Evolutionary conservation across 2,113 vertebrate genomes (phyloP).

Genomic region (Emberiza fucata): DNA sequence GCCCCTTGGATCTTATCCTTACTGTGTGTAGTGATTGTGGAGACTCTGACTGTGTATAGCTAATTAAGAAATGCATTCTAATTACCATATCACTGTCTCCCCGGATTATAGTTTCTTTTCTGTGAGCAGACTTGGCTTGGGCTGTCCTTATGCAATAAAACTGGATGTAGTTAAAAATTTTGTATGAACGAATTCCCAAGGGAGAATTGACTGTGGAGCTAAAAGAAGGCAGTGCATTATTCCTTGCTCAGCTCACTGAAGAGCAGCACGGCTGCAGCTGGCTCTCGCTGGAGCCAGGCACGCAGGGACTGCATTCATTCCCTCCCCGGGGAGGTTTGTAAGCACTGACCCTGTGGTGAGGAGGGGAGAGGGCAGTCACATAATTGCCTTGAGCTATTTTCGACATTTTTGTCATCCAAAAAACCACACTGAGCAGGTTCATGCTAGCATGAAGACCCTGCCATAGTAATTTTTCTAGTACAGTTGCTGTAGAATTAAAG

Average conservation of each 20-base stretch:
- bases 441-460: background rate
- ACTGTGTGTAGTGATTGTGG: background rate
- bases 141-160: background rate
- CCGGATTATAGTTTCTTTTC: background rate
- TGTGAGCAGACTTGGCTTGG: background rate
- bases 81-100: background rate
- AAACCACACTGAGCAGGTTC: background rate
- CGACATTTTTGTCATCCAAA: background rate
- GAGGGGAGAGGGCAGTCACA: background rate
- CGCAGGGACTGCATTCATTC: accelerated
- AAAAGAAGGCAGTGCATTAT: background rate
- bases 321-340: accelerated
- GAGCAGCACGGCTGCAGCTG: background rate
- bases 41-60: background rate
- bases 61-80: slow-evolving; percentile 16
- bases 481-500: background rate
- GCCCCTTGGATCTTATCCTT: background rate
- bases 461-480: background rate
- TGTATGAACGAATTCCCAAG: background rate
- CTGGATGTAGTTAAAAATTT: background rate
- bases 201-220: background rate
- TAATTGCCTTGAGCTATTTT: background rate
- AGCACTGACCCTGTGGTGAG: background rate
- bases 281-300: background rate
- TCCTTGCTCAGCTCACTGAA: background rate